A percentile compares a stretch with the other conserved stretches of the same genome.
These are phyloP conservation scores for Tympanoctomys barrerae DNA, from an alignment of 2,797 vertebrate species.

Conservation along the genomic window DNA sequence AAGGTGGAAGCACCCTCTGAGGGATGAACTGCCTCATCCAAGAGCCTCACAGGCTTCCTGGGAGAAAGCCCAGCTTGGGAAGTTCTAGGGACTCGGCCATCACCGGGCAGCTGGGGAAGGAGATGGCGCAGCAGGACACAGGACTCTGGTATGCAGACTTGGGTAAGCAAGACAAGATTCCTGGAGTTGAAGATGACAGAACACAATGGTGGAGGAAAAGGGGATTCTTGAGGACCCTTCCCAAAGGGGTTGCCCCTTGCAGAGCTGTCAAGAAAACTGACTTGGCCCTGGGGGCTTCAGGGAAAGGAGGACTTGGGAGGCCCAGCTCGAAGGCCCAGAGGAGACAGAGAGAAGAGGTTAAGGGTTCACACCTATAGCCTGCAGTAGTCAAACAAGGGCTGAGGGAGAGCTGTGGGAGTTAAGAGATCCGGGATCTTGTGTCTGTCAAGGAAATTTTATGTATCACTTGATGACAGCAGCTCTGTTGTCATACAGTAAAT, in stretches of 20 bases:
- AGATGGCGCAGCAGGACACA: background rate
- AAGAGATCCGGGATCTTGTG: slow-evolving; percentile 4
- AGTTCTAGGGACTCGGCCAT: background rate
- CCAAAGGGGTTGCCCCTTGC: background rate
- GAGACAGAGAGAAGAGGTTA: slow-evolving; percentile 20
- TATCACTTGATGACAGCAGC: background rate
- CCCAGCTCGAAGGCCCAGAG: background rate
- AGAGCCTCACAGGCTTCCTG: background rate
- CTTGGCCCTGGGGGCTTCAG: background rate
- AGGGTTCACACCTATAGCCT: background rate
- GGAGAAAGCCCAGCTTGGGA: background rate
- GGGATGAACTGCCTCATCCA: background rate
- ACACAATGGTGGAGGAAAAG: background rate
- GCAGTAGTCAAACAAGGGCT: background rate
- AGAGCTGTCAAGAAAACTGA: slow-evolving; percentile 3
- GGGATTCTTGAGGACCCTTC: background rate
- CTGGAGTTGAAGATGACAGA: background rate
- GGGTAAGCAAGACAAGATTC: background rate
- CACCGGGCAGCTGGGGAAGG: background rate
- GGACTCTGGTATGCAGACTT: background rate
- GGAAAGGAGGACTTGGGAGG: slow-evolving; percentile 16
- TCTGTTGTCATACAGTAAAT: background rate
- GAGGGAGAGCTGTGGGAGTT: background rate
- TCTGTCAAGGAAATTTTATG: background rate
- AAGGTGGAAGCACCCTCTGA: background rate